Base-by-base conservation (phyloP, 1,140 invertebrate genomes). In the Macrocentrus cingulum region DNA sequence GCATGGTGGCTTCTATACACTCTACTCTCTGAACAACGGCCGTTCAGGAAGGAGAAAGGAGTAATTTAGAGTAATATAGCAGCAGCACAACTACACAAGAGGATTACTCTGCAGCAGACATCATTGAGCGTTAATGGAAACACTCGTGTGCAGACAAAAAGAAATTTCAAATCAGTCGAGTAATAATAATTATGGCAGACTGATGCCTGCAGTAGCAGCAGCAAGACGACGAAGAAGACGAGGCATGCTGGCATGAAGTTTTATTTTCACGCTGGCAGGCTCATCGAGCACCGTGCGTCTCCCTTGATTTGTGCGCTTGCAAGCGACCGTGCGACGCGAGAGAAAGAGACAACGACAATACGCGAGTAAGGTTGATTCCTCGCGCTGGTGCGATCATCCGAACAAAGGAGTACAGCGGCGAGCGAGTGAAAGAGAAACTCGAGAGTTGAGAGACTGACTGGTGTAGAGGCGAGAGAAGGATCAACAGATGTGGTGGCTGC, bases 381-480 rank as follows among this genome's bases (percentile, higher is more conserved):
- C 19, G 37, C 23, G 25, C 23, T 18, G 23, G 54, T 41, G 22
- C 23, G 29, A 55, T 55, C 42, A 15, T 34, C 2, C 37, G 49
- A 49, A 53, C 50, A 57, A 57, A 57, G 60, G 56, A 45, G 23
- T n/a, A 53, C 9, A 53, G 22, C 25, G 3, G 39, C 41, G 60
- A 45, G n/a, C 42, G 41, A 61, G 60, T 53, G 60, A 61, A 61
- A 61, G 60, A 61, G 60, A 61, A 61, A 56, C 59, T 15, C 15
- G 18, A 45, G 15, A 52, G n/a, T n/a, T n/a, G 15, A 23, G 39
- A 23, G n/a, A 3, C 15, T 22, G 32, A 49, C 36, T 7, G 48
- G 50, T 50, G 55, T 32, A 36, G 20, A 18, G 54, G 42, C 15
- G 18, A 45, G 15, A 52, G 15, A 23, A 48, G 36, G n/a, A 3